Evolutionary conservation across 2,888 invertebrate genomes (phyloP).

Genomic region (Galerucella pusilla): DNA sequence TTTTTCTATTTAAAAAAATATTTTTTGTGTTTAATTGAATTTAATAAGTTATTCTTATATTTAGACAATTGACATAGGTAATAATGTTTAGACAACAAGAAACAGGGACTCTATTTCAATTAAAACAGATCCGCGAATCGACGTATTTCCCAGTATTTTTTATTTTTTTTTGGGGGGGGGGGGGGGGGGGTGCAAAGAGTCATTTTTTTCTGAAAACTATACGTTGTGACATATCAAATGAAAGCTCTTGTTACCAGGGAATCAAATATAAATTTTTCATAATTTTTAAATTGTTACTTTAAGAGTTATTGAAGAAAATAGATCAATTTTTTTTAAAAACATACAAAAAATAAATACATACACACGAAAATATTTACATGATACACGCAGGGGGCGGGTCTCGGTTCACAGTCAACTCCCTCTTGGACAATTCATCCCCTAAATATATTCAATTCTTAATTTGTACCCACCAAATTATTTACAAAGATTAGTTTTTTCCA

Average conservation of each 20-base stretch:
- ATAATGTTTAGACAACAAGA: neutral
- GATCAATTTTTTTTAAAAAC: too few relatives aligned
- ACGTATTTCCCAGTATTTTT: too few relatives aligned
- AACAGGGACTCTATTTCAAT: neutral
- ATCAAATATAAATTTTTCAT: too few relatives aligned
- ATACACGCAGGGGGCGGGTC: constrained; percentile 32
- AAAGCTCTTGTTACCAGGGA: too few relatives aligned
- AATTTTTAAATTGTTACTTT: too few relatives aligned
- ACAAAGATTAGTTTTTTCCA: too few relatives aligned
- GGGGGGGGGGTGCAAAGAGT: too few relatives aligned
- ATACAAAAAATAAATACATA: constrained; percentile 38
- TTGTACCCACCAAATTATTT: too few relatives aligned
- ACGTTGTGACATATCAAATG: too few relatives aligned
- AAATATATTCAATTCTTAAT: neutral
- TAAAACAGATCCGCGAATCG: neutral
- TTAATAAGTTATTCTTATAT: constrained; percentile 5
- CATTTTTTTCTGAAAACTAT: too few relatives aligned
- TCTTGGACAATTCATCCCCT: constrained; percentile 5
- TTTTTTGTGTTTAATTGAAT: neutral
- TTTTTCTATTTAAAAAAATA: neutral
- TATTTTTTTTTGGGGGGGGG: too few relatives aligned
- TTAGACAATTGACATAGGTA: constrained; percentile 18
- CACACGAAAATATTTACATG: constrained; percentile 44
- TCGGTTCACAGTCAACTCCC: constrained; percentile 1
- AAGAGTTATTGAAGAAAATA: too few relatives aligned